Percentiles rank a stretch among this genome's conserved stretches.
Evolutionary conservation across 2,888 invertebrate genomes (phyloP).

Genomic region (Drosophila prolongata): DNA sequence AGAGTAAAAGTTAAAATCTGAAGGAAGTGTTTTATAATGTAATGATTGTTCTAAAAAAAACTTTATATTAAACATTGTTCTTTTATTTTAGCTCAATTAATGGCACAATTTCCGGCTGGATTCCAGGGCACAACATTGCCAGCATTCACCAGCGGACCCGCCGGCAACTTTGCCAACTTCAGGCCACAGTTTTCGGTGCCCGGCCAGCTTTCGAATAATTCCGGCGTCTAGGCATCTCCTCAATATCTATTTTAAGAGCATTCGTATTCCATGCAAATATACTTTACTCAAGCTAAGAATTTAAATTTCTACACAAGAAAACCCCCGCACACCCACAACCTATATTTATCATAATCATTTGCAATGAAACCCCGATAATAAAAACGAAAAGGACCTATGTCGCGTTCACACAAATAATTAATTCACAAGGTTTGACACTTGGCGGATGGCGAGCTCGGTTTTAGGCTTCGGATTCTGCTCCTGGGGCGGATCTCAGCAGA

Average conservation of each 20-base stretch:
- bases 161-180: constrained; percentile 94
- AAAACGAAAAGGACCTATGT: constrained; percentile 10
- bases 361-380: constrained; percentile 60
- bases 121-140: constrained; percentile 90
- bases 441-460: constrained; percentile 1
- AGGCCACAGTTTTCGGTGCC: constrained; percentile 90
- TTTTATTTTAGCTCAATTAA: constrained; percentile 87
- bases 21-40: no score
- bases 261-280: constrained; percentile 69
- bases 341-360: constrained; percentile 74
- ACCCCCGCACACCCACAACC: constrained; percentile 34
- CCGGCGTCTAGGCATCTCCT: constrained; percentile 51
- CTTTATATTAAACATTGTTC: no score
- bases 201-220: constrained; percentile 81
- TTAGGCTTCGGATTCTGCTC: constrained; percentile 6
- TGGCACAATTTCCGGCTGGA: constrained; percentile 93
- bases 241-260: constrained; percentile 53
- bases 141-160: constrained; percentile 89
- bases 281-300: constrained; percentile 70
- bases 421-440: constrained; percentile 42
- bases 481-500: constrained; percentile 11
- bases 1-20: no score
- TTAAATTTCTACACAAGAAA: constrained; percentile 43
- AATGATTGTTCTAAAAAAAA: no score
- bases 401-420: constrained; percentile 49